Conservation (phyloP, 2,113 vertebrate genomes). For the Dissostichus mawsoni region DNA sequence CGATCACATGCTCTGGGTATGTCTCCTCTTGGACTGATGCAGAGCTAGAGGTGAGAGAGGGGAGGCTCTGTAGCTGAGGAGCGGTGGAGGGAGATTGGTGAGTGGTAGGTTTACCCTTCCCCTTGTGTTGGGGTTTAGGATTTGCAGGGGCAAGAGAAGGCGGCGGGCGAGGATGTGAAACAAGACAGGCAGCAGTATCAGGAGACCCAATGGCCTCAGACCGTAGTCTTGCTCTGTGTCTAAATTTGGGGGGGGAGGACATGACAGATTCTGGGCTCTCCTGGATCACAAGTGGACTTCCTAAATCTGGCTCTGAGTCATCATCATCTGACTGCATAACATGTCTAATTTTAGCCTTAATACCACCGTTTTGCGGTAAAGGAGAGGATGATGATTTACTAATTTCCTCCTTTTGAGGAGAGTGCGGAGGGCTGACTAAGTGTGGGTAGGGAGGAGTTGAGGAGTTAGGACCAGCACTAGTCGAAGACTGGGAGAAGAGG, state of each 20-base stretch:
- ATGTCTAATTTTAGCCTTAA: slow-evolving; percentile 39
- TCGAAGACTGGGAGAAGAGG: slow-evolving; percentile 35
- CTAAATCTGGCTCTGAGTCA: slow-evolving; percentile 84
- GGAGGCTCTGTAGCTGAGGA: slow-evolving; percentile 7
- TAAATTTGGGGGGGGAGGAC: slow-evolving; percentile 72
- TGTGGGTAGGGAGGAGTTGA: slow-evolving; percentile 29
- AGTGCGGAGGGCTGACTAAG: slow-evolving; percentile 41
- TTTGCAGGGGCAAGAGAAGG: slow-evolving; percentile 36
- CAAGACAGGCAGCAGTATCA: slow-evolving; percentile 29
- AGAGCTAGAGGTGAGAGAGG: slow-evolving; percentile 31
- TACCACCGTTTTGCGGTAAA: slow-evolving; percentile 57
- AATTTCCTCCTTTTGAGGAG: slow-evolving; percentile 51
- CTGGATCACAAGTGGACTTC: slow-evolving; percentile 83
- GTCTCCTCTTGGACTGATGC: slow-evolving; percentile 62
- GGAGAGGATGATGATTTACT: slow-evolving; percentile 35
- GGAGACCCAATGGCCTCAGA: slow-evolving; percentile 49
- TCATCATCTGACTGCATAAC: slow-evolving; percentile 74
- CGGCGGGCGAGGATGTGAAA: slow-evolving; percentile 31
- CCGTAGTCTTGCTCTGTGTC: slow-evolving; percentile 46
- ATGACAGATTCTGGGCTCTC: slow-evolving; percentile 80
- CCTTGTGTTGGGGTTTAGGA: slow-evolving; percentile 33
- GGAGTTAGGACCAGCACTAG: neutral
- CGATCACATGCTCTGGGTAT: slow-evolving; percentile 84
- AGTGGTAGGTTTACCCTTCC: slow-evolving; percentile 1
- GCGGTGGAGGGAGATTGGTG: slow-evolving; percentile 30